These are phyloP conservation scores for Agrotis clavis DNA, from an alignment of 2,888 invertebrate genomes.

Conservation along the genomic window DNA sequence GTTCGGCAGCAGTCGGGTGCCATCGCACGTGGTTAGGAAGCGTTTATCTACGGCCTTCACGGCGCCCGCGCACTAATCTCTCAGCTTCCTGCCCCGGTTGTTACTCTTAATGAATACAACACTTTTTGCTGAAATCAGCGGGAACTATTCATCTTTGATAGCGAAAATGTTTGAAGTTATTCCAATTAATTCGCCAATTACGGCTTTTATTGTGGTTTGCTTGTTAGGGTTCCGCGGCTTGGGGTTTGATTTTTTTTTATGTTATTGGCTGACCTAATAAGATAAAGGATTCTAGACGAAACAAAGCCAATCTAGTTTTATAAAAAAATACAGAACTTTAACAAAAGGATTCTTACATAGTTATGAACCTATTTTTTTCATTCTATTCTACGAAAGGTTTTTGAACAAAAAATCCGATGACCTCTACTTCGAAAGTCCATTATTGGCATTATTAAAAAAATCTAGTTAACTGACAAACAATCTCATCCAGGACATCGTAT, in stretches of 20 bases:
- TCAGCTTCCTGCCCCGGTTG: constrained; percentile 80
- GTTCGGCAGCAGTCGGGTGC: constrained; percentile 63
- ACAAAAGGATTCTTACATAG: neutral
- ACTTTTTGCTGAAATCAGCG: constrained; percentile 47
- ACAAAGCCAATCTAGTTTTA: neutral
- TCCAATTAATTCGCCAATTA: constrained; percentile 44
- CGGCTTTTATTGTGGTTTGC: constrained; percentile 15
- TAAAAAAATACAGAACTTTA: neutral
- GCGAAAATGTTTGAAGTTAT: constrained; percentile 38
- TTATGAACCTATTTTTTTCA: neutral
- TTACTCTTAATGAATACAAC: constrained; percentile 63
- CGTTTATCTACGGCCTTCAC: constrained; percentile 84
- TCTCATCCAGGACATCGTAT: too few relatives aligned
- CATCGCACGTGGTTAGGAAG: constrained; percentile 80
- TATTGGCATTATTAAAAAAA: too few relatives aligned
- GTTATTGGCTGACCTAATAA: constrained; percentile 4
- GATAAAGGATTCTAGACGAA: neutral
- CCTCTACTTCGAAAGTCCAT: neutral
- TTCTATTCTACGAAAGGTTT: neutral
- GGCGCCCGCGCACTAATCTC: constrained; percentile 82
- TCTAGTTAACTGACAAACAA: too few relatives aligned
- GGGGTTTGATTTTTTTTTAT: neutral
- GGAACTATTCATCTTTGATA: constrained; percentile 32
- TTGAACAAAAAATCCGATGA: neutral
- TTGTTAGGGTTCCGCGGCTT: constrained; percentile 27